Evolutionary conservation across 2,888 invertebrate species (phyloP), one percentile per base, ranked within the genome.

Genomic region (Pharmacophagus antenor): DNA sequence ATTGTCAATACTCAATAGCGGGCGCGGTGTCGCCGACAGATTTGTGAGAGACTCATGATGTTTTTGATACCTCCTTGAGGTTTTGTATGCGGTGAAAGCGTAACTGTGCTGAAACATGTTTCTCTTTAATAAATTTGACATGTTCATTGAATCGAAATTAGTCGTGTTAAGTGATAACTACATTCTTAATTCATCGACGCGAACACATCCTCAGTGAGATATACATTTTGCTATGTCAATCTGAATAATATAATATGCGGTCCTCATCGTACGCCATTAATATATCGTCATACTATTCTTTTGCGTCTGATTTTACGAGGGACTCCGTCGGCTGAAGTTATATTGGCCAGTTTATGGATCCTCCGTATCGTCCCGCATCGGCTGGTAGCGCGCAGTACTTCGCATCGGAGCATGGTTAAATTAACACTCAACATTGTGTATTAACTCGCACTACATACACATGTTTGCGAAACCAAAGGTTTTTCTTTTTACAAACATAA

Each of bases 41-140:
- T 51, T 54, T 56, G 5, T 50, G 52, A 12, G 37, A 5, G 57
- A 42, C 22, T 42, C 18, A 20, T 44, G 37, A 52, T 58, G 61
- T 60, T 64, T 58, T 58, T 58, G 56, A 58, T 58, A 62, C 42
- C 51, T 54, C 55, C 15, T 42, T 37, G 31, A 51, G 31, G 25
- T 18, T 59, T 61, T 55, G 57, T 56, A 56, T 56, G 44, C 18
- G n/a, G n/a, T 56, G 46, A 48, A 2, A 42, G 31, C 10, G 10
- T 31, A 12, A 15, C 15, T 37, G 15, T 2, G n/a, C 15, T 15
- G 4, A 4, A 37, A 37, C 15, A 5, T 5, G 5, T 4, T 3
- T 37, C 5, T 15, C n/a, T 1, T 15, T 3, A n/a, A 3, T 37
- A 15, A n/a, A 37, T 37, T n/a, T n/a, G 37, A 37, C 15, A 2